Base-by-base conservation (phyloP, 2,797 vertebrate species). In the Cryptoprocta ferox region DNA sequence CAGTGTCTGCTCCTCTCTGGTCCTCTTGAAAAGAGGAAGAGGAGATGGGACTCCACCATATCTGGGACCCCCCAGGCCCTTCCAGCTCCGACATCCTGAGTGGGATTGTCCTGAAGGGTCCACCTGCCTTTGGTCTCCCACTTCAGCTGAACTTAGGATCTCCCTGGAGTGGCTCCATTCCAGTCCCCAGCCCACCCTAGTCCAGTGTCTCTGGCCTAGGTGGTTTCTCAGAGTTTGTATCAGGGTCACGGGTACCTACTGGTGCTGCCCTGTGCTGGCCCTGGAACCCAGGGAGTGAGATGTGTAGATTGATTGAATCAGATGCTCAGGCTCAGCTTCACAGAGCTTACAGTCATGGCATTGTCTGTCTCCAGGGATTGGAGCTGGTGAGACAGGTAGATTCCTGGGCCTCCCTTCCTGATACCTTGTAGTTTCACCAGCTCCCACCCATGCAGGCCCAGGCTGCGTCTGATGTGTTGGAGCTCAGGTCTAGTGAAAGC, bases 141-240 rank as follows among this genome's bases (percentile, higher is more conserved):
- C n/a, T 35, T 50, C 28, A 45, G 59, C 85, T 68, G 84, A 68
- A 19, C 53, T 19, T 19, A 59, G 39, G 35, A 66, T 87, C 48
- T 94, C 84, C 78, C 30, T 59, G 78, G 66, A 63, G 19, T 73
- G 76, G 56, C 71, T 19, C 21, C 42, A n/a, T 70, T 30, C 79
- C 13, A 10, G 73, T n/a, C 63, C 4, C 63, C 26, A 15, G 61
- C 75, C 90, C 75, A 65, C 37, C 37, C 16, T 12, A 1, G 75
- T 89, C 75, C 50, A 45, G 48, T 82, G 63, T 89, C 70, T 42
- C 28, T 75, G 87, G 70, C 65, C 50, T 63, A 32, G n/a, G n/a
- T 73, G 83, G 28, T 89, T 91, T 90, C 83, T 95, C 68, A 70
- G 83, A 63, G 56, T 83, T 90, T 53, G 63, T 75, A 75, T 80